Conservation (phyloP, 2,888 invertebrate species). For the Drosophila maculinotata region DNA sequence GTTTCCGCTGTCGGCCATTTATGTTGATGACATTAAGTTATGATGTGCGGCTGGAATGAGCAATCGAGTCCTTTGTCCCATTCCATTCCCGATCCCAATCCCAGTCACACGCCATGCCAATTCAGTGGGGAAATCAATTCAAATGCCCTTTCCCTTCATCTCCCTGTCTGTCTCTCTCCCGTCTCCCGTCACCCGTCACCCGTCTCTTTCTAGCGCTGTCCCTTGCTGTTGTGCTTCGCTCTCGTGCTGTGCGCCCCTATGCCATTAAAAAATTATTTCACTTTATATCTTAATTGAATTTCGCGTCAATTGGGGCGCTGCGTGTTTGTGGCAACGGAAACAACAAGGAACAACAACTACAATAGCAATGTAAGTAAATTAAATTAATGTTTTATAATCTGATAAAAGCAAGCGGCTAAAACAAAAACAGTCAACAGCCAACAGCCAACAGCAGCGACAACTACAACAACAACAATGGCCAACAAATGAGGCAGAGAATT, state of each 20-base stretch:
- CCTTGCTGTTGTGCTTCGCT: neutral
- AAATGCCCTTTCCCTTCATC: conserved; percentile 36
- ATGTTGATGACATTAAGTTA: conserved; percentile 59
- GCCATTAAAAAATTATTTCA: conserved; percentile 78
- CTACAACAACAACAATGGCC: conserved; percentile 4
- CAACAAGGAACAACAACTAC: conserved; percentile 14
- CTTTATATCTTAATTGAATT: conserved; percentile 78
- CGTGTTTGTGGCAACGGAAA: conserved; percentile 49
- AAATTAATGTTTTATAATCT: conserved; percentile 77
- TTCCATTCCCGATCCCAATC: neutral
- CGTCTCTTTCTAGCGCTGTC: neutral
- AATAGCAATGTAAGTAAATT: conserved; percentile 57
- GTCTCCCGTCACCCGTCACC: neutral
- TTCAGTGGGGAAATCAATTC: conserved; percentile 75
- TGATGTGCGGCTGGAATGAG: conserved; percentile 36
- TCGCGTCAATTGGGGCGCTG: conserved; percentile 63
- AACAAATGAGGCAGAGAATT: conserved; percentile 15
- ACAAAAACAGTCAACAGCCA: conserved; percentile 22
- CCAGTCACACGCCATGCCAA: conserved; percentile 35
- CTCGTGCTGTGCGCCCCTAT: conserved; percentile 30
- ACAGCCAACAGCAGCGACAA: conserved; percentile 28
- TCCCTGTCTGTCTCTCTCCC: neutral
- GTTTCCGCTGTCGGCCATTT: conserved; percentile 54
- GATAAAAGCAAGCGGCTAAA: conserved; percentile 64
- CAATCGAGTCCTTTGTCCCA: conserved; percentile 16